Evolutionary conservation across 2,113 vertebrate genomes (phyloP).

Genomic region (Gavia stellata): DNA sequence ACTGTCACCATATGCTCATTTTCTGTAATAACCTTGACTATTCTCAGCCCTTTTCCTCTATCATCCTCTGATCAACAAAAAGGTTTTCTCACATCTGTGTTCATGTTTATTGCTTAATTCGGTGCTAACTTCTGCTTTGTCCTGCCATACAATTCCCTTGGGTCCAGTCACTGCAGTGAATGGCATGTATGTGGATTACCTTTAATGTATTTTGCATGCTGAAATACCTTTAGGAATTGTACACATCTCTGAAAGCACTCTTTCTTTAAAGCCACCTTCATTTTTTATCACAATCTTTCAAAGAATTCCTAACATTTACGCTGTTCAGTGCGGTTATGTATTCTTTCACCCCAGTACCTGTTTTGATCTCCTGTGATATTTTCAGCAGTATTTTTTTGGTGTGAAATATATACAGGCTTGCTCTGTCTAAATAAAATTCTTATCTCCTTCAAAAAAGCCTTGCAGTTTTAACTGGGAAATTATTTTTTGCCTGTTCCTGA

Average conservation of each 20-base stretch:
- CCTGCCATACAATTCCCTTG: accelerated
- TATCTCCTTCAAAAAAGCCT: not conserved
- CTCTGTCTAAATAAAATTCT: not conserved
- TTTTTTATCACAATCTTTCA: not conserved
- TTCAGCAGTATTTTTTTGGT: not conserved
- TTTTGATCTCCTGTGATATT: not conserved
- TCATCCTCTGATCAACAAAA: not conserved
- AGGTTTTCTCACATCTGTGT: not conserved
- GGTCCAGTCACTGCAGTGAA: not conserved
- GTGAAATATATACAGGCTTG: not conserved
- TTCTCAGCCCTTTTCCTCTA: not conserved
- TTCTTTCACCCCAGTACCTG: not conserved
- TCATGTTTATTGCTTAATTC: not conserved
- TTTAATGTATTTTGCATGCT: not conserved
- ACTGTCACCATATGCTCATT: constrained; percentile 6
- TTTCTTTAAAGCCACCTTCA: not conserved
- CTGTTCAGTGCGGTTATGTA: not conserved
- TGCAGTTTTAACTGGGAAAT: not conserved
- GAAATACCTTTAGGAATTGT: not conserved
- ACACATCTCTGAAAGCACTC: not conserved
- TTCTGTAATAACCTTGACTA: not conserved
- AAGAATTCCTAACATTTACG: not conserved
- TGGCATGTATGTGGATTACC: not conserved
- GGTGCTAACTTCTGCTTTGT: not conserved
- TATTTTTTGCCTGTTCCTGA: not conserved